Base-by-base conservation (phyloP, 2,888 invertebrate species). In the Malthinus seriepunctatus region DNA sequence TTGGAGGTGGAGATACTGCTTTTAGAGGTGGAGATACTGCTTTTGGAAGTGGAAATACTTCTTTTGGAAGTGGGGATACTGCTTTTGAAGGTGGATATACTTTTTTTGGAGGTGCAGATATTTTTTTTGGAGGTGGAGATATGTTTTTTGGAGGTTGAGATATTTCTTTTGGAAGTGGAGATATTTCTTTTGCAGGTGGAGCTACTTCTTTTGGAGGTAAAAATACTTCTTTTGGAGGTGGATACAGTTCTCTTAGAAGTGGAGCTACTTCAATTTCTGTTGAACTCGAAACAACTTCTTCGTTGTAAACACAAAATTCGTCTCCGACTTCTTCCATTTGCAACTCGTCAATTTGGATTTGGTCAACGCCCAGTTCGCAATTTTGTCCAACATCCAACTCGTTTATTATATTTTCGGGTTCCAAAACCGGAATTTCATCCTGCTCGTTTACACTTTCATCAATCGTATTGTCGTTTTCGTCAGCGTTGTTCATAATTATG, bases 201-300 rank as follows among this genome's bases (percentile, higher is more conserved):
- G n/a, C n/a, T n/a, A n/a, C n/a, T n/a, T n/a, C n/a, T n/a, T n/a
- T n/a, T n/a, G n/a, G n/a, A n/a, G n/a, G n/a, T n/a, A n/a, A n/a
- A n/a, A n/a, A n/a, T n/a, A 14, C 10, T 23, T 23, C 11, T 9
- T 34, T 49, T 48, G 10, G 55, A 23, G 23, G n/a, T n/a, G n/a
- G n/a, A n/a, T n/a, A n/a, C n/a, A 31, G 8, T n/a, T n/a, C 10
- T 6, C 15, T 48, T 48, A n/a, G 54, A n/a, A n/a, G n/a, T n/a
- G n/a, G 23, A 38, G 38, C 42, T n/a, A 35, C 31, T 44, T 53
- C 51, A 14, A 50, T 34, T 46, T 55, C 54, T 2, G 60, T 56
- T 1, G 56, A 60, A 32, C 60, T 60, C 3, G 60, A 56, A 7
- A 60, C 60, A n/a, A 60, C 33, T 34, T 60, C 60, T 32, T 60